Conservation (phyloP, 1,140 invertebrate genomes). For the Dinoponera quadriceps region DNA sequence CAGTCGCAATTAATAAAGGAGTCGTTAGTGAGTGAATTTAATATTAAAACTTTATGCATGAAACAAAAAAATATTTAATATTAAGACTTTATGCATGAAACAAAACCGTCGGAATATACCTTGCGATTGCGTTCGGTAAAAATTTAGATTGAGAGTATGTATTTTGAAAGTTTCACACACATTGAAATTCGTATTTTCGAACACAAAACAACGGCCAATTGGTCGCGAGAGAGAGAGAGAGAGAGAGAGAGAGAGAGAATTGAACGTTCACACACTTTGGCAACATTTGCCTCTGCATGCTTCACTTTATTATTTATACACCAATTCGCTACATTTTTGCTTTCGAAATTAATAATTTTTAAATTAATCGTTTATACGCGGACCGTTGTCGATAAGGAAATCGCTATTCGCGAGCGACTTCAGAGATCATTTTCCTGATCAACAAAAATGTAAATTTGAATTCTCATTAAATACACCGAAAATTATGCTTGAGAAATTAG, state of each 20-base stretch:
- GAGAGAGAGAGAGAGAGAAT: background rate
- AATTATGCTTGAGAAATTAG: constrained; percentile 19
- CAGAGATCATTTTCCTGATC: background rate
- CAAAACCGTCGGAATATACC: no score
- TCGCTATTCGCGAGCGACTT: constrained; percentile 7
- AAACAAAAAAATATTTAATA: no score
- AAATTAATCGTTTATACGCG: constrained; percentile 38
- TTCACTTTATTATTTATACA: constrained; percentile 77
- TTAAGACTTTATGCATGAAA: no score
- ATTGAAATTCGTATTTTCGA: background rate
- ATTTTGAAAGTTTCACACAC: background rate
- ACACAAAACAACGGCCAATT: constrained; percentile 2
- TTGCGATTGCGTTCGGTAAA: no score
- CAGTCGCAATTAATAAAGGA: no score
- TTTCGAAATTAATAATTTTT: constrained; percentile 64
- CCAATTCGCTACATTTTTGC: constrained; percentile 68
- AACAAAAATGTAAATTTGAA: constrained; percentile 19
- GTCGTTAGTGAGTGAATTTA: no score
- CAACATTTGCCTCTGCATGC: constrained; percentile 49
- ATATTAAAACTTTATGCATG: no score
- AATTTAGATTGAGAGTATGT: background rate
- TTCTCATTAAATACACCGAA: constrained; percentile 3
- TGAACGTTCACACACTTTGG: background rate
- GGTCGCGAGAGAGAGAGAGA: background rate
- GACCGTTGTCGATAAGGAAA: background rate